These are phyloP conservation scores for Pangasianodon gigas DNA, from an alignment of 2,113 vertebrate genomes.

Conservation along the genomic window DNA sequence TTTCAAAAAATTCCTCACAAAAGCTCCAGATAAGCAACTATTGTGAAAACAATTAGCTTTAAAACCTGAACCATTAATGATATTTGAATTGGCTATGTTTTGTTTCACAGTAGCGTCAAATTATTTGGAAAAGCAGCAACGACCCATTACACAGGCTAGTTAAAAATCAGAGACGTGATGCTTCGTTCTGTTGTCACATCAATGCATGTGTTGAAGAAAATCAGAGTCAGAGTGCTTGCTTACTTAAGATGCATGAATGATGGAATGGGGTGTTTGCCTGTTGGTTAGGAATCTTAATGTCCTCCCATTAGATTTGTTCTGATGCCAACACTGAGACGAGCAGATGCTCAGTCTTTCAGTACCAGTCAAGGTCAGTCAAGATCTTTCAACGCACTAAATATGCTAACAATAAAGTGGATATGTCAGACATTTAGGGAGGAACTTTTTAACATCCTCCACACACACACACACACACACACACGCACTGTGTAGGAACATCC, in stretches of 20 bases:
- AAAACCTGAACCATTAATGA: background rate
- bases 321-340: background rate
- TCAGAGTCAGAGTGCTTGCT: background rate
- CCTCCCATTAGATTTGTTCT: background rate
- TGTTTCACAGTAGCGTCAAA: background rate
- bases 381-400: background rate
- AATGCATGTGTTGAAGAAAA: background rate
- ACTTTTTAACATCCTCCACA: too few species aligned
- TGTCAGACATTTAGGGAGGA: background rate
- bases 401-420: background rate
- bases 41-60: background rate
- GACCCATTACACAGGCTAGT: background rate
- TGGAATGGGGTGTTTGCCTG: background rate
- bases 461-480: background rate
- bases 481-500: background rate
- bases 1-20: background rate
- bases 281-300: background rate
- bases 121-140: background rate
- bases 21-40: background rate
- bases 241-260: background rate
- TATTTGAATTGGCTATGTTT: background rate
- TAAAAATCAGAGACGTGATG: background rate
- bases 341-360: background rate
- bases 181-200: background rate
- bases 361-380: background rate